Conservation (phyloP, 2,113 vertebrate genomes). For the Ahaetulla prasina region DNA sequence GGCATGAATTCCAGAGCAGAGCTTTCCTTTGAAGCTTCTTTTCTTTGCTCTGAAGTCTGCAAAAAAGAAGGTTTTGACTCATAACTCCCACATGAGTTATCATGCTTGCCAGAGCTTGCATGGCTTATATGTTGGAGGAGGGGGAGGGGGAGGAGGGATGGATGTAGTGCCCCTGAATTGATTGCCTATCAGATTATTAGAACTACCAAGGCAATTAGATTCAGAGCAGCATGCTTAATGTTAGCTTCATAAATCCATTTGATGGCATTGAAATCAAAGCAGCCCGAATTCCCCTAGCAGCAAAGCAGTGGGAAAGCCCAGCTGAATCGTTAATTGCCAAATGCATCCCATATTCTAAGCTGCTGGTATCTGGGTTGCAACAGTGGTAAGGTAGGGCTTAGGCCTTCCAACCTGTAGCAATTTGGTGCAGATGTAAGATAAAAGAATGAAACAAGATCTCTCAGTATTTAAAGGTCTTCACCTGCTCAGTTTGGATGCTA, state of each 20-base stretch:
- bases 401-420: not conserved
- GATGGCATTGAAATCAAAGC: not conserved
- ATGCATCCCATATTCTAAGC: not conserved
- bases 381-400: not conserved
- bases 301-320: not conserved
- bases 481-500: not conserved
- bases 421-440: not conserved
- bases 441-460: not conserved
- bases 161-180: not conserved
- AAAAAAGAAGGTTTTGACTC: accelerated
- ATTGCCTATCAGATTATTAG: not conserved
- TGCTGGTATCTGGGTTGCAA: not conserved
- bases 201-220: not conserved
- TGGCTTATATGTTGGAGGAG: not conserved
- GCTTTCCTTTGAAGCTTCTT: conserved; percentile 24
- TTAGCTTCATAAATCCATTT: not conserved
- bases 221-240: accelerated
- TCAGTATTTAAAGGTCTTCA: not conserved
- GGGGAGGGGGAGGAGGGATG: no score
- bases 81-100: not conserved
- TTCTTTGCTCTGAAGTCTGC: not conserved
- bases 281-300: not conserved
- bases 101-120: accelerated
- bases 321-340: not conserved
- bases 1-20: not conserved